Percentiles rank a stretch among this genome's conserved stretches.
Conservation (phyloP, 1,140 invertebrate species). For the Octopus bimaculoides region DNA sequence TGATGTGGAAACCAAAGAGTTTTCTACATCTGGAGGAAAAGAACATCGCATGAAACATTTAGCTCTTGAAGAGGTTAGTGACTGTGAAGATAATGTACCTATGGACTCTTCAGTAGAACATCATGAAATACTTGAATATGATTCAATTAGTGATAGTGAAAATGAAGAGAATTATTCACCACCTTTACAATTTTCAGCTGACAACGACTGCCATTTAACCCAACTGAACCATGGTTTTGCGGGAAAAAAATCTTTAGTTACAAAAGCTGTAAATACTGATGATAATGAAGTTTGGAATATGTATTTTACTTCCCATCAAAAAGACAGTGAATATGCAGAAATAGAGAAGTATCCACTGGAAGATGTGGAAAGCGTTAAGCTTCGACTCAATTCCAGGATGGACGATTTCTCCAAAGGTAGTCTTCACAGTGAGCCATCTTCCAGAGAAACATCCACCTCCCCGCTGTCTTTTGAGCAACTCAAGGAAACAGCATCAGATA, state of each 20-base stretch:
- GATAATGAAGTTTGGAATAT: conserved; percentile 1
- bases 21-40: neutral
- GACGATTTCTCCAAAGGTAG: too few species aligned
- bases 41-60: neutral
- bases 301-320: neutral
- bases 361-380: too few species aligned
- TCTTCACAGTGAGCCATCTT: too few species aligned
- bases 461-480: too few species aligned
- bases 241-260: neutral
- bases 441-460: too few species aligned
- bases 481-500: too few species aligned
- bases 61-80: neutral
- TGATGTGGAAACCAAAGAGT: neutral
- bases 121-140: neutral
- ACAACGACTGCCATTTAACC: too few species aligned
- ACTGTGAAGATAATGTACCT: neutral
- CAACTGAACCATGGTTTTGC: neutral
- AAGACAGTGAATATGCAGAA: neutral
- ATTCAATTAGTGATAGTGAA: too few species aligned
- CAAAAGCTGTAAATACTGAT: neutral
- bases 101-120: neutral
- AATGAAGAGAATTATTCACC: too few species aligned
- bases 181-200: too few species aligned
- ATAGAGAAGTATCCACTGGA: too few species aligned
- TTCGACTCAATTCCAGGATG: too few species aligned